Evolutionary conservation across 2,888 invertebrate genomes (phyloP).

Genomic region (Leptopilina syphax): DNA sequence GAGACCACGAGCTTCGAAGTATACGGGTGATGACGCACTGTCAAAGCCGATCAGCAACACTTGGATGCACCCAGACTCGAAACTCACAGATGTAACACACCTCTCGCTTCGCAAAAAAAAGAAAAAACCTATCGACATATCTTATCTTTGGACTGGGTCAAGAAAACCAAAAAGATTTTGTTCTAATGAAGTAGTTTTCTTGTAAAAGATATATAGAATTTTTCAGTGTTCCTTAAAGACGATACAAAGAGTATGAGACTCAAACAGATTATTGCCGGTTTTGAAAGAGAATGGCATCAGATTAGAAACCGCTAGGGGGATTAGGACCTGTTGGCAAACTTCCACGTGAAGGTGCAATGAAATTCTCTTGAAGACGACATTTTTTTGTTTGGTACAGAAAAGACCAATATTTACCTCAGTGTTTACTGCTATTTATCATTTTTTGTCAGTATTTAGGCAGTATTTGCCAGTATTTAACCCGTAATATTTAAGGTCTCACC

Average conservation of each 20-base stretch:
- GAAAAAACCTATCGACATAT: neutral
- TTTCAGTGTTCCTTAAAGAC: neutral
- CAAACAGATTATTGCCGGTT: neutral
- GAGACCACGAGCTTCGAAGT: conserved; percentile 57
- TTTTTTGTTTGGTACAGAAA: too few species aligned
- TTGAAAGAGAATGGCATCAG: neutral
- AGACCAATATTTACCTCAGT: too few species aligned
- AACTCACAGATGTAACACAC: conserved; percentile 48
- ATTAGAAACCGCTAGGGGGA: too few species aligned
- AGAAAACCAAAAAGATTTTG: neutral
- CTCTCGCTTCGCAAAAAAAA: conserved; percentile 30
- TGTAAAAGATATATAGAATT: conserved; percentile 8
- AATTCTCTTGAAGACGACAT: too few species aligned
- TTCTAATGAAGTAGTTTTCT: conserved; percentile 11
- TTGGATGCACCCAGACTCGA: conserved; percentile 64
- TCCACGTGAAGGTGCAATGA: too few species aligned
- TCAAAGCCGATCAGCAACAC: conserved; percentile 67
- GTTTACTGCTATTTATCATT: too few species aligned
- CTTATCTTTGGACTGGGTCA: conserved; percentile 21
- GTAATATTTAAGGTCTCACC: too few species aligned
- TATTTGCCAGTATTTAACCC: too few species aligned
- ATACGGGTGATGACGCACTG: conserved; percentile 70
- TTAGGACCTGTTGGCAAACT: too few species aligned
- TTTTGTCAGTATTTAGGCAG: too few species aligned
- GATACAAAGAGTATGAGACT: too few species aligned